Base-by-base conservation (phyloP, 2,888 invertebrate genomes). In the Girardia tigrina region DNA sequence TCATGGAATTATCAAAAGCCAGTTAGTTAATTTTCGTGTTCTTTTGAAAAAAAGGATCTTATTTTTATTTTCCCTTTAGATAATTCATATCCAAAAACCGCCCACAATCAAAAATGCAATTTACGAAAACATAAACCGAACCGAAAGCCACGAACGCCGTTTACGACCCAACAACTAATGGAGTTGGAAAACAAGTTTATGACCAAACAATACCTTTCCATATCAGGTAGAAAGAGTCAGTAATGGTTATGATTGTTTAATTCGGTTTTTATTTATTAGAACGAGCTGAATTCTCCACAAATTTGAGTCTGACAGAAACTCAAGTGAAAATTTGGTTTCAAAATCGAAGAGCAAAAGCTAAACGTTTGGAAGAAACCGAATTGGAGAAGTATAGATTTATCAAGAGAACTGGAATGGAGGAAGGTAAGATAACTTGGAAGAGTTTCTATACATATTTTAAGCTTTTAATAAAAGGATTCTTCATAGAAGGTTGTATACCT, bases 331-430 rank as follows among this genome's bases (percentile, higher is more conserved):
- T 82, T 77, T 83, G 82, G 82, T 85, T 85, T 79, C 84, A 86
- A 82, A 85, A 87, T 79, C 81, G 86, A 56, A 81, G 87, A 72
- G 95, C 95, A 79, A 97, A 97, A 86, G 93, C 93, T 82, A 97
- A 97, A 87, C 87, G 97, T 26, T 88, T 95, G 2, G 94, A 94
- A 86, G 94, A 97, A 82, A 95, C 93, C 0, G 93, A 93, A 85
- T 88, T 93, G 80, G 93, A 94, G 85, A 92, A 93, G 83, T 86
- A 92, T 82, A 90, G 94, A 86, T 56, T 56, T 56, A 56, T 56
- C n/a, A 56, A 56, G 56, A 4, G 56, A 4, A n/a, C 56, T 56
- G 56, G 8, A 20, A 6, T 56, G 23, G 56, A 56, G 23, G 56
- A 56, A 20, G 56, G 56, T 56, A 56, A 36, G 16, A 12, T 12